Percentiles rank a stretch among this genome's conserved stretches.
These are phyloP conservation scores for Threskiornis aethiopicus DNA, from an alignment of 2,797 vertebrate genomes.

Conservation along the genomic window DNA sequence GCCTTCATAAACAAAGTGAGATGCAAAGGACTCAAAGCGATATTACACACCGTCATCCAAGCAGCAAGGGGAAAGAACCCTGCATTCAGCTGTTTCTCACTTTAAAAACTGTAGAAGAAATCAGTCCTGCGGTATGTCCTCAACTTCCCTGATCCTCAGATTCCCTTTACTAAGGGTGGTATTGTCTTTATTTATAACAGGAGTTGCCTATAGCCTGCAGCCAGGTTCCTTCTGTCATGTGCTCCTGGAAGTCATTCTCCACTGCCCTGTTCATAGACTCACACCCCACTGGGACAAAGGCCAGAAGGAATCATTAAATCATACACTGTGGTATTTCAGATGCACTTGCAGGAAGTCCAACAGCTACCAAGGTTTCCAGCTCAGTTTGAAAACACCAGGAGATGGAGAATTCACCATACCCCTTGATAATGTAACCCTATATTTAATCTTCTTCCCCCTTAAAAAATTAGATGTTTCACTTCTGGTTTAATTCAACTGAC, in stretches of 20 bases:
- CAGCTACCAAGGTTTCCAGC: background rate
- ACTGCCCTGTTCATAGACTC: background rate
- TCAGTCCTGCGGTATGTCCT: background rate
- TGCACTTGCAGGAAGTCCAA: background rate
- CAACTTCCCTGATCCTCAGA: background rate
- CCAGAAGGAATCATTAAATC: background rate
- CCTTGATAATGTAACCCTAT: background rate
- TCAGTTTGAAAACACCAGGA: background rate
- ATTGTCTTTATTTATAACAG: background rate
- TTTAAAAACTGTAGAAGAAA: background rate
- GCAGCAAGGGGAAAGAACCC: background rate
- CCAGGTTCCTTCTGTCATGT: background rate
- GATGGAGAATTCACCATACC: background rate
- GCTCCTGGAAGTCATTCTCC: rapidly evolving
- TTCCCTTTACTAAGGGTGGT: background rate
- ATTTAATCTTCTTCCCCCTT: background rate
- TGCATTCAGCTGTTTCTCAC: background rate
- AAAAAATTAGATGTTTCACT: background rate
- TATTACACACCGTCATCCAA: background rate
- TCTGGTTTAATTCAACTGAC: background rate
- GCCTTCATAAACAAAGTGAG: background rate
- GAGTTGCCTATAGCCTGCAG: background rate
- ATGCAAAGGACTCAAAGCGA: background rate
- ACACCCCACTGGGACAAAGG: background rate
- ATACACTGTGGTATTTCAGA: background rate